phyloP scores from a whole-genome alignment of 37 sponge, comb jelly and placozoan genomes.

The Agelas oroides region DNA sequence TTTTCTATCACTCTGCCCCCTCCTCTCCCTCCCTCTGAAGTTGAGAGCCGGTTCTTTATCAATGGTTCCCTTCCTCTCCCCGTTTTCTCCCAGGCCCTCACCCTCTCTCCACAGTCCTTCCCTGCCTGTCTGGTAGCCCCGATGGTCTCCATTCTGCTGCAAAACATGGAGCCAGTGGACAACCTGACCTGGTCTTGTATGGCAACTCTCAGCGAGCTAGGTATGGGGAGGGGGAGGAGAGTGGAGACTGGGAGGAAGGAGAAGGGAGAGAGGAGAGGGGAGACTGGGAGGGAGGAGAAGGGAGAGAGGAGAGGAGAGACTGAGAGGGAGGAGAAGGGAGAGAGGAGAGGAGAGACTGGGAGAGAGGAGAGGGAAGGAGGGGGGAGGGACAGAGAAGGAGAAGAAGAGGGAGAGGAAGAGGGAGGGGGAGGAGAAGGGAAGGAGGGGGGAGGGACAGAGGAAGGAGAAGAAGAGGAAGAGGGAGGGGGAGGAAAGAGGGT shows the following conservation, averaged over 20 bases:
- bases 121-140: constrained; percentile 55
- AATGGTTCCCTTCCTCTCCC: neutral
- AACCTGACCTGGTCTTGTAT: constrained; percentile 67
- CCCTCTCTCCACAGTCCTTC: constrained; percentile 52
- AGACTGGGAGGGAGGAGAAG: no score
- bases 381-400: no score
- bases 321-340: no score
- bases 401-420: no score
- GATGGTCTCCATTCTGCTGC: constrained; percentile 73
- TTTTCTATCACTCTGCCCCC: neutral
- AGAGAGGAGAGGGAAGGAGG: neutral
- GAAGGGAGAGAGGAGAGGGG: no score
- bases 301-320: no score
- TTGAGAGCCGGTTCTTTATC: neutral
- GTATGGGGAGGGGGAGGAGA: constrained; percentile 22
- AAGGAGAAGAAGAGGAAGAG: no score
- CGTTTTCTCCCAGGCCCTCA: constrained; percentile 38
- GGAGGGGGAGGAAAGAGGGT: no score
- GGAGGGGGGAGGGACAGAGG: no score
- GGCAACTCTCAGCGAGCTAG: constrained; percentile 80
- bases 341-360: no score
- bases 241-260: no score
- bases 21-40: neutral
- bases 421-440: no score
- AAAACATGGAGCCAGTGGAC: constrained; percentile 52